Evolutionary conservation across 2,888 invertebrate genomes (phyloP).

Genomic region (Tetanocera ferruginea): DNA sequence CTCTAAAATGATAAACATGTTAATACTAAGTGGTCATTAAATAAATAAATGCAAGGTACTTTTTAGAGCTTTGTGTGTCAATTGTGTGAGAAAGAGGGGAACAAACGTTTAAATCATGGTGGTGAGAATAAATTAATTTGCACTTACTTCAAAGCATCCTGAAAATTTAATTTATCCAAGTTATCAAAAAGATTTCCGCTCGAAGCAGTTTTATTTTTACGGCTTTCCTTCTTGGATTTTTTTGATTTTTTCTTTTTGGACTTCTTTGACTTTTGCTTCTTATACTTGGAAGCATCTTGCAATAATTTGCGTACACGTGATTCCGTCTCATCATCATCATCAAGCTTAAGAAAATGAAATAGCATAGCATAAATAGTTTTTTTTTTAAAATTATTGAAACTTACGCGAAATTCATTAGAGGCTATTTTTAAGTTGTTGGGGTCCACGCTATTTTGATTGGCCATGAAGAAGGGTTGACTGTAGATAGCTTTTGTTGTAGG

Average conservation of each 20-base stretch:
- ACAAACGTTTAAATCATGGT: background rate
- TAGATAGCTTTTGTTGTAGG: conserved; percentile 71
- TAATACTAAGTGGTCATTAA: background rate
- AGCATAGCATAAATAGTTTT: background rate
- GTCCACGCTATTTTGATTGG: conserved; percentile 59
- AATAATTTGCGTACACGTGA: conserved; percentile 88
- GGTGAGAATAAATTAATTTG: background rate
- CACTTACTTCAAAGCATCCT: conserved; percentile 77
- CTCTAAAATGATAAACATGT: conserved; percentile 44
- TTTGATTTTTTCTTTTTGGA: conserved; percentile 73
- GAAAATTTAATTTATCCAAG: conserved; percentile 77
- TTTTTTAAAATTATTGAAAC: background rate
- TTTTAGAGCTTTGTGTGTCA: background rate
- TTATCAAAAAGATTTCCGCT: conserved; percentile 68
- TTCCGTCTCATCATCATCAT: conserved; percentile 86
- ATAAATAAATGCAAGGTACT: background rate
- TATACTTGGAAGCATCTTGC: conserved; percentile 84
- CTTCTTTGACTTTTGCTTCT: conserved; percentile 74
- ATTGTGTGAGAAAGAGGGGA: background rate
- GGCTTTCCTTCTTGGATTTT: conserved; percentile 70
- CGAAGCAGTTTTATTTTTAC: conserved; percentile 70
- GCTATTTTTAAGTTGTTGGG: conserved; percentile 13
- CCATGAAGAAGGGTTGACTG: conserved; percentile 75
- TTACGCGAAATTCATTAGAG: conserved; percentile 50
- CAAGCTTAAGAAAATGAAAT: conserved; percentile 52